These are phyloP conservation scores for Ctenochaetus hawaiiensis DNA, from an alignment of 2,797 vertebrate species.

Conservation along the genomic window DNA sequence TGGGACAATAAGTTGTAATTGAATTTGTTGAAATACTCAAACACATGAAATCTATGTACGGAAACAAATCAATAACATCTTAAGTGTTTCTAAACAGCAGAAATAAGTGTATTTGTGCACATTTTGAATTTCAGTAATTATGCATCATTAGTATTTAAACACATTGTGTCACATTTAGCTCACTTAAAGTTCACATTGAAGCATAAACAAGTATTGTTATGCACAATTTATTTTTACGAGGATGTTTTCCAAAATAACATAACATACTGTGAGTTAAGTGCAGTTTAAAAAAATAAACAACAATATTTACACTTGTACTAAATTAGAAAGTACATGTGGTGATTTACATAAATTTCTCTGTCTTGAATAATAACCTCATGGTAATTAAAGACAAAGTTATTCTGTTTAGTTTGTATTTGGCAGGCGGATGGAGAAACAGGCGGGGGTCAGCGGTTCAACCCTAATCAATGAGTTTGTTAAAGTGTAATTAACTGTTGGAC, in stretches of 20 bases:
- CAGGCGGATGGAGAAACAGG: neutral
- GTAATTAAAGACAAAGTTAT: neutral
- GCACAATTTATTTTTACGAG: neutral
- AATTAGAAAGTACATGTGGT: no score
- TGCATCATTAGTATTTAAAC: neutral
- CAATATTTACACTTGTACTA: no score
- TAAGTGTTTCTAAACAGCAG: neutral
- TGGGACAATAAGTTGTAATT: no score
- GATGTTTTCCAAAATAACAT: no score
- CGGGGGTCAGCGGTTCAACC: slow-evolving; percentile 29
- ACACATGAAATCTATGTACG: neutral
- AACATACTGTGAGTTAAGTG: no score
- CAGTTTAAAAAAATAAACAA: no score
- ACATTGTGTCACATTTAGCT: neutral
- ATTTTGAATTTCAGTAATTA: neutral
- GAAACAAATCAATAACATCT: no score
- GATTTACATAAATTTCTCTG: no score
- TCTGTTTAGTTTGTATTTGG: neutral
- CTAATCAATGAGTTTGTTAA: slow-evolving; percentile 50
- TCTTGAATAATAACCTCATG: no score
- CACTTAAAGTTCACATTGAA: neutral
- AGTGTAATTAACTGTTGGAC: slow-evolving; percentile 46
- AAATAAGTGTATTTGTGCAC: neutral
- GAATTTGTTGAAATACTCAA: no score
- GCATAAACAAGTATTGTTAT: neutral